A percentile compares a stretch with the other conserved stretches of the same genome.
phyloP scores from a whole-genome alignment of 1,140 invertebrate genomes.

The Temnothorax longispinosus region DNA sequence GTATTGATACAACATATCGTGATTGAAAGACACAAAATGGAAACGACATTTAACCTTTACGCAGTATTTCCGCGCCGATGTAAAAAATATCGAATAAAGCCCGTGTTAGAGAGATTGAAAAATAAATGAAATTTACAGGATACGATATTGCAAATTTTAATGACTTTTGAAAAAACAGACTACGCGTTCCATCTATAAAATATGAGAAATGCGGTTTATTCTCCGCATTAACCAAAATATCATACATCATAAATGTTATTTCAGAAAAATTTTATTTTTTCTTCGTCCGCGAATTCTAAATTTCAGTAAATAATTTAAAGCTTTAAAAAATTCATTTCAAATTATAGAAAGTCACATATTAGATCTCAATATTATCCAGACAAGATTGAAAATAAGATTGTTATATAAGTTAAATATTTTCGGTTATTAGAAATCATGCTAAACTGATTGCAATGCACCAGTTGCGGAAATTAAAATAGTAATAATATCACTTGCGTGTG shows the following conservation, averaged over 20 bases:
- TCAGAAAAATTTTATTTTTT: not conserved
- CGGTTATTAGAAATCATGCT: not conserved
- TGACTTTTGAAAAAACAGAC: not conserved
- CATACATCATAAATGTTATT: not conserved
- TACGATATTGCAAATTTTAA: not conserved
- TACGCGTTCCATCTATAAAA: not conserved
- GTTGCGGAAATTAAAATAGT: not conserved
- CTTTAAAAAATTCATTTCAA: not conserved
- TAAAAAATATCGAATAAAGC: slow-evolving; percentile 16
- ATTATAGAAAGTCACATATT: not conserved
- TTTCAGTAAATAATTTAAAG: not conserved
- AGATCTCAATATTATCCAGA: not conserved
- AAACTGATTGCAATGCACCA: not conserved
- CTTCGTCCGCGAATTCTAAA: not conserved
- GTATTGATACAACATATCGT: not conserved
- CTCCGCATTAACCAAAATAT: not conserved
- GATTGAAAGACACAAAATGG: not conserved
- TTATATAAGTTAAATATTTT: not conserved
- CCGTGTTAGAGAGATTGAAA: not conserved
- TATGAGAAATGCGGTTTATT: not conserved
- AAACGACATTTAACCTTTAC: slow-evolving; percentile 3
- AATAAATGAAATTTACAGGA: slow-evolving; percentile 4
- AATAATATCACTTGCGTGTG: not conserved
- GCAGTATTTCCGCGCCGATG: not conserved
- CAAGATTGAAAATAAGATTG: not conserved